Base-by-base conservation (phyloP, 2,888 invertebrate genomes). In the Drosophila meridiana region DNA sequence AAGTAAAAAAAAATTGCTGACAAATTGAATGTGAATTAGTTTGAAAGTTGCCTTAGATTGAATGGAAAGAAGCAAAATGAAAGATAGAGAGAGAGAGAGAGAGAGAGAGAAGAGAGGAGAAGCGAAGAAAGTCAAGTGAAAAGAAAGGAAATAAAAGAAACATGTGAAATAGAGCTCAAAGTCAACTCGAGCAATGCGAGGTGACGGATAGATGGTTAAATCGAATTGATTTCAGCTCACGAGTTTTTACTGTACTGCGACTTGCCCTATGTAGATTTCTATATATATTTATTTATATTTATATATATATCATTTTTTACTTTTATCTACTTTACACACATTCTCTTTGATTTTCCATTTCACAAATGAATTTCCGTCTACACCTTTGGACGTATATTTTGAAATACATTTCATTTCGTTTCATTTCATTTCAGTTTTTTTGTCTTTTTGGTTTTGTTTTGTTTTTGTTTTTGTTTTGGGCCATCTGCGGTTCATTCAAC, bases 401-500 rank as follows among this genome's bases (percentile, higher is more conserved):
- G 42, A 20, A 34, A 14, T 13, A 20, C n/a, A 40, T 40, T 55
- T 38, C 50, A n/a, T 50, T 50, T 48, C 50, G 9, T 50, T 50
- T 48, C 2, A 32, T n/a, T 50, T 50, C 0, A 11, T 32, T 50
- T 8, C 6, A 11, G 9, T 26, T 30, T 9, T 32, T n/a, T n/a
- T 45, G 20, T 20, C 20, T 20, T 20, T n/a, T n/a, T 48, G 11
- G 26, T 8, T 6, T 30, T 43, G 5, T 3, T n/a, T 38, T 47
- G 6, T 28, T 52, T 50, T 38, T 47, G 6, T 28, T 52, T 50
- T 50, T 47, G 63, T 47, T 76, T 76, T 45, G 56, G 42, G 40
- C 13, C 50, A 26, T 56, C 13, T 55, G 62, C 47, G 76, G 80
- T 80, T 78, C 72, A 68, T 80, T 78, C 72, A 78, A 78, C 78